These are phyloP conservation scores for Fulmarus glacialis DNA, from an alignment of 2,113 vertebrate genomes.

Conservation along the genomic window DNA sequence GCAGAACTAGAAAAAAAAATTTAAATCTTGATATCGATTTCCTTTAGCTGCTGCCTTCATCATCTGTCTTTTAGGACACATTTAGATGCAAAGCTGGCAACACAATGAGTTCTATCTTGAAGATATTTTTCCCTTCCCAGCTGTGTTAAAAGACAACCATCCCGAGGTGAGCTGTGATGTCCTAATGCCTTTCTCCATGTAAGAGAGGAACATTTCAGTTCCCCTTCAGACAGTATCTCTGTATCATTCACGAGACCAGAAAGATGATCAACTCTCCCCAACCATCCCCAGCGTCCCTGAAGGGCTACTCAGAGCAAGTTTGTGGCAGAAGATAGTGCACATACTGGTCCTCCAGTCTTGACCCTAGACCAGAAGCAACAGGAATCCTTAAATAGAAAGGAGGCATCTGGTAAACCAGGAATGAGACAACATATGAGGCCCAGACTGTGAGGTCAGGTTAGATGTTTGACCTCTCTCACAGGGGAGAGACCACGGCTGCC, in stretches of 20 bases:
- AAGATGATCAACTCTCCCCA: background rate
- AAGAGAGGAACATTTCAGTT: background rate
- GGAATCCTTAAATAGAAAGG: background rate
- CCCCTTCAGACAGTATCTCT: background rate
- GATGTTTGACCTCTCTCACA: background rate
- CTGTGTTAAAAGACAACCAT: background rate
- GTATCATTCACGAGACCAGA: background rate
- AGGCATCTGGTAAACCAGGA: background rate
- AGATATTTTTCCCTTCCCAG: background rate
- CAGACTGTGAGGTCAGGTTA: background rate
- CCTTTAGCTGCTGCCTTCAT: background rate
- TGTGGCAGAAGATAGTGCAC: background rate
- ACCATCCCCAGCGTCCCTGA: background rate
- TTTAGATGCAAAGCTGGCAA: background rate
- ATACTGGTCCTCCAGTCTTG: background rate
- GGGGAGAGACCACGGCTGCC: rapidly evolving
- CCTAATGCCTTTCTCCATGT: background rate
- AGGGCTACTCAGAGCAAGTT: background rate
- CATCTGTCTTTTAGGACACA: background rate
- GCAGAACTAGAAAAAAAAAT: background rate
- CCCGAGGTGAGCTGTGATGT: background rate
- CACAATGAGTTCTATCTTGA: background rate
- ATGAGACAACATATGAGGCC: background rate
- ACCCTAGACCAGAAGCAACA: background rate
- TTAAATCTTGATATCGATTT: background rate